These are phyloP conservation scores for Chymomyza procnemis DNA, from an alignment of 2,888 invertebrate genomes.

Conservation along the genomic window DNA sequence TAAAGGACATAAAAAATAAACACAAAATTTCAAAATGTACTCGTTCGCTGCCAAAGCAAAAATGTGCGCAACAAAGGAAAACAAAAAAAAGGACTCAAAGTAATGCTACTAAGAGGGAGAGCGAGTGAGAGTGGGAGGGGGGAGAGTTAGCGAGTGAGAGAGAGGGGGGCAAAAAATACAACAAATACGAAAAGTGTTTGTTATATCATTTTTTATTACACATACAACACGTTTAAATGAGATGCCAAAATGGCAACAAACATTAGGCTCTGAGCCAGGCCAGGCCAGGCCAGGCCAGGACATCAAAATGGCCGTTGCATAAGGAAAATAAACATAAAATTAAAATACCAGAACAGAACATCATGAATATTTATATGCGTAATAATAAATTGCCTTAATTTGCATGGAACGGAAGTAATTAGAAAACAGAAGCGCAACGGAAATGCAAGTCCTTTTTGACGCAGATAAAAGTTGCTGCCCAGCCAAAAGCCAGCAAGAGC, in stretches of 20 bases:
- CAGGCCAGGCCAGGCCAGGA: neutral
- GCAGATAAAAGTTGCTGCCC: neutral
- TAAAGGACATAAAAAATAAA: no score
- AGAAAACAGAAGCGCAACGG: slow-evolving; percentile 13
- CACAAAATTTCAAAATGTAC: neutral
- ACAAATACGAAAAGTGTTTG: neutral
- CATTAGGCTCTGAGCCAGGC: neutral
- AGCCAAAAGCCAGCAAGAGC: neutral
- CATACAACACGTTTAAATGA: neutral
- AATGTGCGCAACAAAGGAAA: neutral
- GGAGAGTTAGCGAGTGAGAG: no score
- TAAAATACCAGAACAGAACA: neutral
- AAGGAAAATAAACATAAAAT: neutral
- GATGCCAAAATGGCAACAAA: neutral
- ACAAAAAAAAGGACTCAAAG: neutral
- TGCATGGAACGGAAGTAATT: slow-evolving; percentile 25
- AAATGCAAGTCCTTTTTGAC: slow-evolving; percentile 2
- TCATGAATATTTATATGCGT: neutral
- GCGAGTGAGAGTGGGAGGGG: no score
- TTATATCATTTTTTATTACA: neutral
- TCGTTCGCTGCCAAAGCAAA: neutral
- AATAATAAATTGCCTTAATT: slow-evolving; percentile 7
- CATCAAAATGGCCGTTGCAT: neutral
- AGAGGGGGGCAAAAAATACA: neutral
- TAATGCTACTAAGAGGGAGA: neutral